A percentile compares a stretch with the other conserved stretches of the same genome.
phyloP scores from a whole-genome alignment of 1,140 invertebrate genomes.

The Conus betulinus region DNA sequence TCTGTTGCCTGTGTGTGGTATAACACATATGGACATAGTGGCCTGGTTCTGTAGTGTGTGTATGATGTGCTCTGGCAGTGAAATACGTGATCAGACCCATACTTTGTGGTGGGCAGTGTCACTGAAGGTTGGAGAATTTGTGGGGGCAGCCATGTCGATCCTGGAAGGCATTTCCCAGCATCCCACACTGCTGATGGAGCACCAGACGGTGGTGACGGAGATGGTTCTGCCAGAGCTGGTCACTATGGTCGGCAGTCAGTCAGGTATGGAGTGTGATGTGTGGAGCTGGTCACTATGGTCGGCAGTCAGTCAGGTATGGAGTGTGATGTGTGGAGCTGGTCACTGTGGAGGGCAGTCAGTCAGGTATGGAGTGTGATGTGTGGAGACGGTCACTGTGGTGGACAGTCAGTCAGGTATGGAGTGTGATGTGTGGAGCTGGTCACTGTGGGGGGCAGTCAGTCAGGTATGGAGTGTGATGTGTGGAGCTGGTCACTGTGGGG shows the following conservation, averaged over 20 bases:
- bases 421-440: too few relatives aligned
- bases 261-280: conserved; percentile 56
- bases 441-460: too few relatives aligned
- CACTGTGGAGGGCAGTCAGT: not conserved
- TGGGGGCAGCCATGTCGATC: conserved; percentile 67
- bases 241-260: conserved; percentile 64
- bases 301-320: conserved; percentile 68
- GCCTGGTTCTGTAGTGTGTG: too few relatives aligned
- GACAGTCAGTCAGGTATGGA: too few relatives aligned
- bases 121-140: conserved; percentile 68
- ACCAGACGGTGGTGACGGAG: conserved; percentile 65
- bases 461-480: too few relatives aligned
- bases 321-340: not conserved
- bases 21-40: too few relatives aligned
- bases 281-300: conserved; percentile 63
- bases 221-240: conserved; percentile 66
- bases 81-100: not conserved
- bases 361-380: too few relatives aligned
- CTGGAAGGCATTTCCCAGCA: conserved; percentile 72
- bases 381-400: too few relatives aligned
- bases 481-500: too few relatives aligned
- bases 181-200: conserved; percentile 66
- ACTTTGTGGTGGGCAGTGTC: conserved; percentile 41
- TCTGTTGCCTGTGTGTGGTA: too few relatives aligned
- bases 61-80: too few relatives aligned